These are phyloP conservation scores for Myotis daubentonii DNA, from an alignment of 2,797 vertebrate genomes.

Conservation along the genomic window DNA sequence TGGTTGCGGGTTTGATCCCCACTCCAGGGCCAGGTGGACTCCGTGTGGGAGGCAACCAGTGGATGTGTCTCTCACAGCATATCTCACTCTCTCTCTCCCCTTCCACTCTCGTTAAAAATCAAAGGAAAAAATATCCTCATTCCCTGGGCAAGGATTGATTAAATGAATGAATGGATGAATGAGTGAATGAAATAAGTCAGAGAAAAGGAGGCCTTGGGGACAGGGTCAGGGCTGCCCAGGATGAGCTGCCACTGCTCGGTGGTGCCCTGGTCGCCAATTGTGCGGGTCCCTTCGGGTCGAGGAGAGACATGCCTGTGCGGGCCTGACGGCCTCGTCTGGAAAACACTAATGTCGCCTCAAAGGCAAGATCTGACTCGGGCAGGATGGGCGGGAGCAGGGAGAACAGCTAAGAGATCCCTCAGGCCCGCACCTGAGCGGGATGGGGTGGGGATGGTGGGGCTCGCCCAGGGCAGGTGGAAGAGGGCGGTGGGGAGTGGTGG, in stretches of 20 bases:
- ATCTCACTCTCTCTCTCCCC: too few relatives aligned
- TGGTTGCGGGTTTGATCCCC: too few relatives aligned
- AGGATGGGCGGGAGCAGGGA: neutral
- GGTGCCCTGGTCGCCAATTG: neutral
- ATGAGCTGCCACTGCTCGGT: neutral
- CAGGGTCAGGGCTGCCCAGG: neutral
- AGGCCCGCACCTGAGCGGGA: neutral
- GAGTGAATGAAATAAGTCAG: neutral
- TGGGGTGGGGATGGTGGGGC: neutral
- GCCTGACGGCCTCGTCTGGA: neutral
- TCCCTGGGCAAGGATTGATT: too few relatives aligned
- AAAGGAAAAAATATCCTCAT: too few relatives aligned
- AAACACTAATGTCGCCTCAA: neutral
- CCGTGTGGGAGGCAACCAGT: too few relatives aligned
- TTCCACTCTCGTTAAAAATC: too few relatives aligned
- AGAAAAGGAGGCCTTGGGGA: neutral
- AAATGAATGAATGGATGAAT: too few relatives aligned
- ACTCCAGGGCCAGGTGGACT: too few relatives aligned
- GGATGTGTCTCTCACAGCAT: too few relatives aligned
- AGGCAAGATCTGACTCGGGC: neutral
- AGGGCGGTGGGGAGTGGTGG: neutral
- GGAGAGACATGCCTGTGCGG: neutral
- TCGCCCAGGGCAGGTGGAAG: neutral
- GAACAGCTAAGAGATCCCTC: neutral
- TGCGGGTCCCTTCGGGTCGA: neutral